phyloP scores from a whole-genome alignment of 2,113 vertebrate genomes.

The Pachycephala philippinensis region DNA sequence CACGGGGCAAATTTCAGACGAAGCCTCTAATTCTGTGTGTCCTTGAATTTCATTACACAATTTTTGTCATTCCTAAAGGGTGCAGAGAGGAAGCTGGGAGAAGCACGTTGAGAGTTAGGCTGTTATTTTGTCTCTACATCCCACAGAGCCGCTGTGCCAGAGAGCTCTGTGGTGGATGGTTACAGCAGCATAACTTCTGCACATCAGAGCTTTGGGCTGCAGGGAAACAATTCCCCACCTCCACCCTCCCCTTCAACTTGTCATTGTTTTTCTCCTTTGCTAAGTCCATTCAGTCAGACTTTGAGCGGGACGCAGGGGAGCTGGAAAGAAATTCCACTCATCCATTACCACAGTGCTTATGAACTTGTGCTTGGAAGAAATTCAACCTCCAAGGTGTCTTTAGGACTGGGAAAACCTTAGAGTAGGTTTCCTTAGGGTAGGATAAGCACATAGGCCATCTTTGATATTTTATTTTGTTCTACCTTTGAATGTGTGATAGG shows the following conservation, averaged over 20 bases:
- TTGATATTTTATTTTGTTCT: neutral
- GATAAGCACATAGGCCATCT: neutral
- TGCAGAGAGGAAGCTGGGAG: neutral
- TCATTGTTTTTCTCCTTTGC: neutral
- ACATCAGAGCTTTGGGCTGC: neutral
- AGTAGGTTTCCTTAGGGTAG: neutral
- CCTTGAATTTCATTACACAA: constrained; percentile 4
- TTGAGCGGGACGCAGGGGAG: neutral
- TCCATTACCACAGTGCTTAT: neutral
- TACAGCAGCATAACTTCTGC: neutral
- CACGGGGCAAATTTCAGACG: neutral
- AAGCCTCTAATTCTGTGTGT: constrained; percentile 1
- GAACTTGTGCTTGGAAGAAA: neutral
- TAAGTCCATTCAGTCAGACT: neutral
- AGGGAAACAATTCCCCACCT: neutral
- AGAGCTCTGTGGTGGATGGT: neutral
- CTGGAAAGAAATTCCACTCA: neutral
- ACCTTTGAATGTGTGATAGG: neutral
- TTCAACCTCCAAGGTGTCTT: neutral
- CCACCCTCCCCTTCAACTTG: neutral
- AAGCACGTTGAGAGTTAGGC: neutral
- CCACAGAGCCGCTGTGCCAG: neutral
- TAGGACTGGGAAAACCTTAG: neutral
- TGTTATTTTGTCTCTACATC: neutral
- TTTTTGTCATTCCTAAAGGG: neutral